Percentiles rank a stretch among this genome's conserved stretches.
phyloP scores from a whole-genome alignment of 2,113 vertebrate species.

The Ploceus nigricollis region DNA sequence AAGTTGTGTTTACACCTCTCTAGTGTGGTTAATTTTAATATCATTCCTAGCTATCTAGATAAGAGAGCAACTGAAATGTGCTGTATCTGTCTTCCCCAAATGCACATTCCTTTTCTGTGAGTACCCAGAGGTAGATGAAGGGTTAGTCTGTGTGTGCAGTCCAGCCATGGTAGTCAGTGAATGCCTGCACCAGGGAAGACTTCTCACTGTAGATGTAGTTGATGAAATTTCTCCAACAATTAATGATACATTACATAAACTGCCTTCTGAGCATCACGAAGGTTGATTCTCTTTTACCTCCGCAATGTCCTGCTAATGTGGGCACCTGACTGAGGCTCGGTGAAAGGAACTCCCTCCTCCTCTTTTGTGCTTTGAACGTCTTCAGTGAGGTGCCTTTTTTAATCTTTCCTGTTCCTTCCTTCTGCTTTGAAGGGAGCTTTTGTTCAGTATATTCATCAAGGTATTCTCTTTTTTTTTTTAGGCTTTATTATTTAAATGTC shows the following conservation, averaged over 20 bases:
- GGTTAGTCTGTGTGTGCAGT: background rate
- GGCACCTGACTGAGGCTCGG: background rate
- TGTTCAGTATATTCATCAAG: background rate
- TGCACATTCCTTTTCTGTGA: background rate
- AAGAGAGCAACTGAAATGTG: background rate
- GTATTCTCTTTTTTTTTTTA: background rate
- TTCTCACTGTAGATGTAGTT: background rate
- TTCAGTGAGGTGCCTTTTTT: background rate
- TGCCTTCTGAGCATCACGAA: background rate
- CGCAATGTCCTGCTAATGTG: background rate
- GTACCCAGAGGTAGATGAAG: background rate
- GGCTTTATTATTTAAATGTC: background rate
- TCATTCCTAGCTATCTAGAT: background rate
- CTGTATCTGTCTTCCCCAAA: background rate
- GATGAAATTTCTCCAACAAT: background rate
- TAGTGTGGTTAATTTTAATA: background rate
- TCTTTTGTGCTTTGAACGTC: background rate
- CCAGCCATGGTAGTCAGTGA: background rate
- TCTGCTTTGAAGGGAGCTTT: constrained; percentile 26
- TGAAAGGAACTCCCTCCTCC: background rate
- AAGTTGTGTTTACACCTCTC: background rate
- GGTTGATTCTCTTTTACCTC: background rate
- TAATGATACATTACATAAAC: background rate
- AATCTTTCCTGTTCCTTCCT: background rate
- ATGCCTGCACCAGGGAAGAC: background rate